These are phyloP conservation scores for Stenodema calcarata DNA, from an alignment of 2,888 invertebrate species.

Conservation along the genomic window DNA sequence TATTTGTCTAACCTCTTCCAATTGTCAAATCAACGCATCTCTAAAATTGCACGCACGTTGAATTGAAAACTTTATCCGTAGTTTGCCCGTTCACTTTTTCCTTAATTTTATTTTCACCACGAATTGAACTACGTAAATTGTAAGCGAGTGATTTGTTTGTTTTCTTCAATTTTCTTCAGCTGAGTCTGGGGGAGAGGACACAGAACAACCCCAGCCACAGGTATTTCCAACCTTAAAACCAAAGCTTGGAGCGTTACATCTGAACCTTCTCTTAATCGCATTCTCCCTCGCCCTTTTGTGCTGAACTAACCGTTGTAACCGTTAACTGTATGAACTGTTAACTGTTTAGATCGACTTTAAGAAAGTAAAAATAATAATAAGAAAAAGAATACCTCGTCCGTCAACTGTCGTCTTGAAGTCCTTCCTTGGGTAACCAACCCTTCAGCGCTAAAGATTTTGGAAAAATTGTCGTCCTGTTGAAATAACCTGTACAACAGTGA, in stretches of 20 bases:
- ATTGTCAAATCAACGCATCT: background rate
- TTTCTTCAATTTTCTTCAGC: conserved; percentile 49
- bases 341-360: background rate
- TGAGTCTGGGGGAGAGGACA: conserved; percentile 53
- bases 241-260: background rate
- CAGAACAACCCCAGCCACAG: conserved; percentile 49
- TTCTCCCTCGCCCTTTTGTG: background rate
- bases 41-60: no score
- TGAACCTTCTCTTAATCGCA: background rate
- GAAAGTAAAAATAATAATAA: no score
- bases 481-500: no score
- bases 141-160: background rate
- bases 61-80: no score
- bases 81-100: background rate
- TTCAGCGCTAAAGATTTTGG: no score
- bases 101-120: background rate
- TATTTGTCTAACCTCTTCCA: background rate
- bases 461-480: no score
- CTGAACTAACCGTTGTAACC: background rate
- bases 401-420: background rate
- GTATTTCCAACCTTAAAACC: conserved; percentile 30
- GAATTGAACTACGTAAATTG: background rate
- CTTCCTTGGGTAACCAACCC: background rate
- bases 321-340: no score
- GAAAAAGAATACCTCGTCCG: no score